Conservation (phyloP, 1,140 invertebrate species). For the Rhyzopertha dominica region DNA sequence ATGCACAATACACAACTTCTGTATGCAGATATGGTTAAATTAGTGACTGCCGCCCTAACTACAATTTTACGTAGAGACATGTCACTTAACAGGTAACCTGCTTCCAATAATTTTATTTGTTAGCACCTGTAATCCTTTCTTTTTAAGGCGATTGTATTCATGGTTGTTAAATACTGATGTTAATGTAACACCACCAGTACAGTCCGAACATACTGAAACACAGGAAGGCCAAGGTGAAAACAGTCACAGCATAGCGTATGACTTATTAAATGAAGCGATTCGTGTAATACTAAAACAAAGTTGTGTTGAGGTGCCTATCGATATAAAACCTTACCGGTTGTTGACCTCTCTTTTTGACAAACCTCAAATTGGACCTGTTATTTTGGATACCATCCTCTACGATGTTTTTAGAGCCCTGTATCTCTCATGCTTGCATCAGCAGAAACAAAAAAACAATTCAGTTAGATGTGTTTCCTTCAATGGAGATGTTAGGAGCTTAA, state of each 20-base stretch:
- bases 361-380: slow-evolving; percentile 79
- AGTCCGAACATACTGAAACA: slow-evolving; percentile 45
- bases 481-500: slow-evolving; percentile 41
- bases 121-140: slow-evolving; percentile 6
- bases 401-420: slow-evolving; percentile 71
- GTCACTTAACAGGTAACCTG: slow-evolving; percentile 74
- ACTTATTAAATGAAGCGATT: slow-evolving; percentile 60
- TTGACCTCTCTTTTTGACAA: slow-evolving; percentile 85
- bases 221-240: slow-evolving; percentile 39
- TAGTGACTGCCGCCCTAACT: slow-evolving; percentile 75
- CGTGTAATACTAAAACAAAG: slow-evolving; percentile 57
- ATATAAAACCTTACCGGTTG: slow-evolving; percentile 78
- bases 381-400: slow-evolving; percentile 79
- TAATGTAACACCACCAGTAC: slow-evolving; percentile 49
- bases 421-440: slow-evolving; percentile 39
- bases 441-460: slow-evolving; percentile 35
- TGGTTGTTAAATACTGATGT: slow-evolving; percentile 78
- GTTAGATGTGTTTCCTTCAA: slow-evolving; percentile 42
- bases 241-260: slow-evolving; percentile 53
- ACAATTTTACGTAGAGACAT: slow-evolving; percentile 86
- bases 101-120: neutral
- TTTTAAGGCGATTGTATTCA: slow-evolving; percentile 66
- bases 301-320: slow-evolving; percentile 55
- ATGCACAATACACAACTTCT: slow-evolving; percentile 76
- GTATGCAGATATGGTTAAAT: slow-evolving; percentile 66